phyloP scores from a whole-genome alignment of 2,888 invertebrate genomes.

The Caenorhabditis becei region DNA sequence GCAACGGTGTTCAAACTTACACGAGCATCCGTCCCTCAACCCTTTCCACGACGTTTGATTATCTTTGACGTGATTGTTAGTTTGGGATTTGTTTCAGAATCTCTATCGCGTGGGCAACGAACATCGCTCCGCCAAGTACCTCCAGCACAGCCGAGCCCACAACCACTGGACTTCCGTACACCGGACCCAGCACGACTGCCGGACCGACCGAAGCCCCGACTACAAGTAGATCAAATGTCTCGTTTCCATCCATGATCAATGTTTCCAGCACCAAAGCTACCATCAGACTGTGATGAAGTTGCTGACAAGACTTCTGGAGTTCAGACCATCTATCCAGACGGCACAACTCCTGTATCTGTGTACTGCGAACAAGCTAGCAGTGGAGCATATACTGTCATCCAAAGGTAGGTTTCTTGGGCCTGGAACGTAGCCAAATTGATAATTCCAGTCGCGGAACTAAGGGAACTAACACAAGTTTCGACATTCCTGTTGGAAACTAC shows the following conservation, averaged over 20 bases:
- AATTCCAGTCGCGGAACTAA: conserved; percentile 34
- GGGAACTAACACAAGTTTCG: conserved; percentile 20
- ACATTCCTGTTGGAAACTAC: conserved; percentile 43
- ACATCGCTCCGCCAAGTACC: conserved; percentile 39
- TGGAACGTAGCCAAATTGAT: neutral
- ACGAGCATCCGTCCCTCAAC: conserved; percentile 27
- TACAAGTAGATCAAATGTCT: conserved; percentile 20
- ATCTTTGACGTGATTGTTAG: neutral
- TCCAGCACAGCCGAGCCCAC: conserved; percentile 6
- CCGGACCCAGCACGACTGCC: conserved; percentile 27
- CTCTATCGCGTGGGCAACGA: conserved; percentile 53
- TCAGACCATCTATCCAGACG: conserved; percentile 51
- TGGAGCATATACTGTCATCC: conserved; percentile 56
- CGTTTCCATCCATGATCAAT: neutral
- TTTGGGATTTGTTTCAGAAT: conserved; percentile 15
- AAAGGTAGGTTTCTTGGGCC: conserved; percentile 34
- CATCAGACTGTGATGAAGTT: conserved; percentile 52
- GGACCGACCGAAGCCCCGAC: conserved; percentile 24
- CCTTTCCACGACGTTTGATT: conserved; percentile 27
- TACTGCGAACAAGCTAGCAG: conserved; percentile 42
- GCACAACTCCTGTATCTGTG: conserved; percentile 25
- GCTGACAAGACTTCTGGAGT: conserved; percentile 19
- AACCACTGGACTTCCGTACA: conserved; percentile 13
- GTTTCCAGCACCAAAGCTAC: conserved; percentile 32
- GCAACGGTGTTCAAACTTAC: conserved; percentile 31